phyloP scores from a whole-genome alignment of 1,140 invertebrate species.

The Bombus pascuorum region DNA sequence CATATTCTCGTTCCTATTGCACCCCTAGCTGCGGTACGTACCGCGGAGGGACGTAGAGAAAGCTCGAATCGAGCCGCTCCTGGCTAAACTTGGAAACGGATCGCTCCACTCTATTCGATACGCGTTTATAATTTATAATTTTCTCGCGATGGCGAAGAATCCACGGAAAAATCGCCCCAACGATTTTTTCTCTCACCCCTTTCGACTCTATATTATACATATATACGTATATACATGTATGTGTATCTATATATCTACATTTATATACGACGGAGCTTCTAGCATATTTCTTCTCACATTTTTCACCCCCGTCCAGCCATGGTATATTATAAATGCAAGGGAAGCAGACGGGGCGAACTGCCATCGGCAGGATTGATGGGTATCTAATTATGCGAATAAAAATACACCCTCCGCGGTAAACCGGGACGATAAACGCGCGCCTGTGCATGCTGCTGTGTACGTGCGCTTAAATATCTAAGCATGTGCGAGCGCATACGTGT shows the following conservation, averaged over 20 bases:
- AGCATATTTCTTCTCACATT: slow-evolving; percentile 26
- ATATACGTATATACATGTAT: not conserved
- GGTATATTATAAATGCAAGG: slow-evolving; percentile 49
- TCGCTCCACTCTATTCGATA: not conserved
- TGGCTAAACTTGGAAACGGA: not conserved
- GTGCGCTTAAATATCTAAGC: not conserved
- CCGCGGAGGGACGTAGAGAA: not conserved
- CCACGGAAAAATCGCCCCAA: not conserved
- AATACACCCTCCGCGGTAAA: slow-evolving; percentile 50
- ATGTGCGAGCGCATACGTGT: not conserved
- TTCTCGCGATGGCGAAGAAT: not conserved
- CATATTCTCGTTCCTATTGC: slow-evolving; percentile 1
- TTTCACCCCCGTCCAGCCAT: slow-evolving; percentile 14
- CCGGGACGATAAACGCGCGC: not conserved
- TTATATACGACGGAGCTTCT: not conserved
- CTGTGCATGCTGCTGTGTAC: not conserved
- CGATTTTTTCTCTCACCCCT: not conserved
- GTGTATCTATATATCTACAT: too few species aligned
- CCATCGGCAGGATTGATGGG: slow-evolving; percentile 70
- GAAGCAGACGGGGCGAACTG: slow-evolving; percentile 21
- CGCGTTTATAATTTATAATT: slow-evolving; percentile 46
- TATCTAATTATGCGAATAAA: slow-evolving; percentile 75
- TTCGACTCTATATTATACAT: not conserved
- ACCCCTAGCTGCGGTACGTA: not conserved
- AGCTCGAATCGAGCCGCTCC: not conserved